Base-by-base conservation (phyloP, 2,888 invertebrate genomes). In the Stegana nigrithorax region DNA sequence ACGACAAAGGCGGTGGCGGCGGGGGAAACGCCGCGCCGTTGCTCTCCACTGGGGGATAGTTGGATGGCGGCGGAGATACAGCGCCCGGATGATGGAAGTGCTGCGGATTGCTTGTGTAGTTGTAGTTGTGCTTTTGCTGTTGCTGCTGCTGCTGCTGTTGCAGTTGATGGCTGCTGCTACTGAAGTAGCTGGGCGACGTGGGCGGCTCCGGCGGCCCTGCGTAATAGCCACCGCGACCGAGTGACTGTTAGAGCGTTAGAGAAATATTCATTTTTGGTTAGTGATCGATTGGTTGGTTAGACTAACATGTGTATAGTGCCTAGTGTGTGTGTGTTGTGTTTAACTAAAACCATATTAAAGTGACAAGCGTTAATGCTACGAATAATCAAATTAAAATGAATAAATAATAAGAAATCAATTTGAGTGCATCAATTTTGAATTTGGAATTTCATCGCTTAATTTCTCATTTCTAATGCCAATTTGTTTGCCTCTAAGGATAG, bases 81-180 rank as follows among this genome's bases (percentile, higher is more conserved):
- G 84, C 84, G 59, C 79, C 81, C 45, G 84, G 84, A 69, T 83
- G 83, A 68, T 85, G 84, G 65, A 83, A 84, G 69, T 85, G 84
- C 72, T 85, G 84, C 27, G 81, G 82, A 68, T 78, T 78, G 56
- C 78, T 79, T 62, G 75, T 72, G 68, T 81, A 79, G 63, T 75
- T 80, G 63, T 81, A 82, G 58, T 81, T 77, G 68, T 82, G 81
- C 70, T 81, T 81, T 59, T 73, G 75, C 51, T 78, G 81, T 55
- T 79, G 74, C 47, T 70, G n/a, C n/a, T n/a, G n/a, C n/a, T n/a
- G n/a, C n/a, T n/a, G n/a, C n/a, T n/a, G n/a, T n/a, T n/a, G n/a
- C n/a, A n/a, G n/a, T n/a, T n/a, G n/a, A n/a, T n/a, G n/a, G n/a
- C n/a, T n/a, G n/a, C n/a, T n/a, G n/a, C n/a, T n/a, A 42, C 56